Evolutionary conservation across 2,888 invertebrate genomes (phyloP).

Genomic region (Aquatica leii): DNA sequence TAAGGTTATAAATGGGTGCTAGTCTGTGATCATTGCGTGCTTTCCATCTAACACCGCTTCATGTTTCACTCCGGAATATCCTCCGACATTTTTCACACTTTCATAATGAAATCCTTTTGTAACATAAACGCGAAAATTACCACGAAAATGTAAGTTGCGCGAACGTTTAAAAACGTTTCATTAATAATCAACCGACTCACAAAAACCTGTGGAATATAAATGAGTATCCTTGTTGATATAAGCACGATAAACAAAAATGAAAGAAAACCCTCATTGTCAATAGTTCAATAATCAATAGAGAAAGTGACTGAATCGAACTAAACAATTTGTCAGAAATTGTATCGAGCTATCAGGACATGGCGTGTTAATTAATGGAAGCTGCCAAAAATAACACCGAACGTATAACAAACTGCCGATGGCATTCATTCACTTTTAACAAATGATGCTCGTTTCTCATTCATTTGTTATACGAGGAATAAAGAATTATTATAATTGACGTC

Average conservation of each 20-base stretch:
- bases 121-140: conserved; percentile 22
- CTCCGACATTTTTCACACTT: conserved; percentile 35
- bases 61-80: conserved; percentile 32
- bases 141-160: conserved; percentile 4
- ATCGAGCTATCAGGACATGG: conserved; percentile 15
- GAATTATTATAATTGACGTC: conserved; percentile 19
- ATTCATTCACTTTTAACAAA: conserved; percentile 25
- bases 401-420: conserved; percentile 28
- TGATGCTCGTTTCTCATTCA: conserved; percentile 25
- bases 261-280: too few relatives aligned
- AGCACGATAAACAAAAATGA: too few relatives aligned
- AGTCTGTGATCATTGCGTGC: conserved; percentile 37
- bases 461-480: conserved; percentile 17
- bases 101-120: conserved; percentile 35
- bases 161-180: conserved; percentile 3
- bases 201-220: conserved; percentile 6
- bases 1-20: conserved; percentile 40
- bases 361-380: conserved; percentile 31
- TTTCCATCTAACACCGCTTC: conserved; percentile 31
- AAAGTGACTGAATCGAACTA: neutral
- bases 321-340: neutral
- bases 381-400: conserved; percentile 32
- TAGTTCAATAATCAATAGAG: too few relatives aligned
- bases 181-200: neutral
- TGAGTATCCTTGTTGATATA: too few relatives aligned